These are phyloP conservation scores for Apantesis nais DNA, from an alignment of 2,888 invertebrate genomes.

Conservation along the genomic window DNA sequence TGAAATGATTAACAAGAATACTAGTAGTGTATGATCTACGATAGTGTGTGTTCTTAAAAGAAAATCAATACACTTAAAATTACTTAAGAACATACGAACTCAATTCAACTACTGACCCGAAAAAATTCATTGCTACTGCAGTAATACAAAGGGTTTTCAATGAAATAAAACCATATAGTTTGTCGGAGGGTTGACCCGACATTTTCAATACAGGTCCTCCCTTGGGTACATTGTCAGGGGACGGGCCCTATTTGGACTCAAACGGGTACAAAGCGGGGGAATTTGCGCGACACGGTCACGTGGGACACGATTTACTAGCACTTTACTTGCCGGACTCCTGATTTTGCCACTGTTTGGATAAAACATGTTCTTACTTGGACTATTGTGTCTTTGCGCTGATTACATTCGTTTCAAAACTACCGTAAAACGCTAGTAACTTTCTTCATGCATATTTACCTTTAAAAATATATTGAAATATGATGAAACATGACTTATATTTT, in stretches of 20 bases:
- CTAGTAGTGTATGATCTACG: background rate
- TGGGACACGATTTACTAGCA: constrained; percentile 39
- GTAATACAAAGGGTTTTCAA: constrained; percentile 52
- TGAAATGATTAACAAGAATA: background rate
- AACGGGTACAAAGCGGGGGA: constrained; percentile 50
- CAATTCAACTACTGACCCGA: constrained; percentile 32
- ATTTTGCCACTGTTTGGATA: constrained; percentile 49
- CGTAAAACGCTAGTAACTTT: background rate
- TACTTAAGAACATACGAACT: constrained; percentile 25
- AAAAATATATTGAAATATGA: background rate
- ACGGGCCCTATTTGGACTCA: constrained; percentile 49
- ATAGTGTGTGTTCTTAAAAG: background rate
- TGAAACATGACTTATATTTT: background rate
- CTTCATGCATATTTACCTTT: background rate
- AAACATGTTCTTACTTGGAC: constrained; percentile 39
- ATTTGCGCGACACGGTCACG: constrained; percentile 48
- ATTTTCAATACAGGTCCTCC: constrained; percentile 54
- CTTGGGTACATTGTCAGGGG: constrained; percentile 40
- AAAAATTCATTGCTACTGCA: constrained; percentile 38
- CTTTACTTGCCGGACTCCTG: constrained; percentile 36
- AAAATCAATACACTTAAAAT: constrained; percentile 16
- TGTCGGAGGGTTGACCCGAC: constrained; percentile 49
- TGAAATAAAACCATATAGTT: constrained; percentile 57
- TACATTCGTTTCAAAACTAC: constrained; percentile 1
- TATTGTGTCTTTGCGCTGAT: constrained; percentile 32